These are phyloP conservation scores for Plectropomus leopardus DNA, from an alignment of 2,113 vertebrate species.

Conservation along the genomic window DNA sequence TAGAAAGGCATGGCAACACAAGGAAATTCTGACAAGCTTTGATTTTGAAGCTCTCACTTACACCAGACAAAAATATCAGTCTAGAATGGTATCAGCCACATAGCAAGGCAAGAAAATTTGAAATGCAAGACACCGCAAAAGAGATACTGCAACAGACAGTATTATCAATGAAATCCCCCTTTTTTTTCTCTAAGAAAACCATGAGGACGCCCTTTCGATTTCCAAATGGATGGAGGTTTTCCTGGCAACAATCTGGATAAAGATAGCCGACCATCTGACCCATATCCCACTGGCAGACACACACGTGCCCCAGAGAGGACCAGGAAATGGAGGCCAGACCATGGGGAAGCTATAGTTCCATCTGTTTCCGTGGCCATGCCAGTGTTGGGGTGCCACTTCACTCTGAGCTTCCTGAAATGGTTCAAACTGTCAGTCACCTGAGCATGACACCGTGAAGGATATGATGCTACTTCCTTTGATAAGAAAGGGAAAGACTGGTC, in stretches of 20 bases:
- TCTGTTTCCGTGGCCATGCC: constrained; percentile 79
- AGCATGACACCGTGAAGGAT: constrained; percentile 25
- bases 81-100: neutral
- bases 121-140: neutral
- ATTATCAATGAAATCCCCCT: constrained; percentile 60
- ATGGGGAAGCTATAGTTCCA: constrained; percentile 79
- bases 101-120: neutral
- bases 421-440: constrained; percentile 73
- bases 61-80: neutral
- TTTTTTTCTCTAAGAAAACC: constrained; percentile 34
- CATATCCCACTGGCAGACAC: constrained; percentile 80
- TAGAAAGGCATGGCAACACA: neutral
- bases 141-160: constrained; percentile 1
- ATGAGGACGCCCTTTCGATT: constrained; percentile 63
- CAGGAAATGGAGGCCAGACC: constrained; percentile 83
- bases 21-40: constrained; percentile 2
- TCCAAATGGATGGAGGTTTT: constrained; percentile 68
- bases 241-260: constrained; percentile 67
- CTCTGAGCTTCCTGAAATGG: constrained; percentile 66
- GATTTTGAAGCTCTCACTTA: neutral
- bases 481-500: neutral
- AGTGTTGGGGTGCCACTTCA: constrained; percentile 66
- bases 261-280: constrained; percentile 84
- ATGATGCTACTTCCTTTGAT: neutral
- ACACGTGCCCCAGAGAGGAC: constrained; percentile 76